Evolutionary conservation across 2,888 invertebrate species (phyloP).

Genomic region (Selenia dentaria): DNA sequence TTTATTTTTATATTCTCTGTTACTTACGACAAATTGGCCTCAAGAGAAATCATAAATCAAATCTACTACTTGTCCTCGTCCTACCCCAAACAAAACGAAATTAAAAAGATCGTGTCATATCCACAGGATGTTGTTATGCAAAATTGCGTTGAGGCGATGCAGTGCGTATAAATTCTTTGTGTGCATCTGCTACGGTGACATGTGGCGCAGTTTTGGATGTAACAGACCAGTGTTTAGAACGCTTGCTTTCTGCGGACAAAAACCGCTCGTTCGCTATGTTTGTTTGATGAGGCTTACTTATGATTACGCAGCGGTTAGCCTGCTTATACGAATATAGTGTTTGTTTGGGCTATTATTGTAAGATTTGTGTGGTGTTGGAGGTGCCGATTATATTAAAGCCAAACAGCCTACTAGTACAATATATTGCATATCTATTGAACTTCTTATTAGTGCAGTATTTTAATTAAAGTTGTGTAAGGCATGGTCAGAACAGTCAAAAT

Average conservation of each 20-base stretch:
- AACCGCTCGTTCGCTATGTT: neutral
- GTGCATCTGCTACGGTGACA: conserved; percentile 30
- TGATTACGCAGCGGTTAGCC: conserved; percentile 18
- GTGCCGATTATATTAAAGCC: too few species aligned
- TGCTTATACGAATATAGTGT: conserved; percentile 11
- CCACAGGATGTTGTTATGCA: conserved; percentile 22
- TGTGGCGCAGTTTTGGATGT: conserved; percentile 11
- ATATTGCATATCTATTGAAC: too few species aligned
- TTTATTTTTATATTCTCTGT: too few species aligned
- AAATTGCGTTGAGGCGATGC: conserved; percentile 25
- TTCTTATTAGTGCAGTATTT: too few species aligned
- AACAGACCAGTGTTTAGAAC: conserved; percentile 9
- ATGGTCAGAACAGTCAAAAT: too few species aligned
- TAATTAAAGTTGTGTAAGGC: too few species aligned
- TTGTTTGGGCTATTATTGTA: conserved; percentile 6
- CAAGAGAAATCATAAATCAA: too few species aligned
- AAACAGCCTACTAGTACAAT: too few species aligned
- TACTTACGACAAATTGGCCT: too few species aligned
- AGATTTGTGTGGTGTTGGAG: conserved; percentile 1
- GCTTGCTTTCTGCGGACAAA: neutral
- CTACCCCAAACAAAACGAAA: conserved; percentile 11
- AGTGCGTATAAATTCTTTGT: conserved; percentile 29
- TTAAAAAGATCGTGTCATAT: conserved; percentile 11
- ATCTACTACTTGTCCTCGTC: neutral
- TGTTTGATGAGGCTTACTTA: conserved; percentile 20